Conservation (phyloP, 2,888 invertebrate genomes). For the Nycteola revayana region DNA sequence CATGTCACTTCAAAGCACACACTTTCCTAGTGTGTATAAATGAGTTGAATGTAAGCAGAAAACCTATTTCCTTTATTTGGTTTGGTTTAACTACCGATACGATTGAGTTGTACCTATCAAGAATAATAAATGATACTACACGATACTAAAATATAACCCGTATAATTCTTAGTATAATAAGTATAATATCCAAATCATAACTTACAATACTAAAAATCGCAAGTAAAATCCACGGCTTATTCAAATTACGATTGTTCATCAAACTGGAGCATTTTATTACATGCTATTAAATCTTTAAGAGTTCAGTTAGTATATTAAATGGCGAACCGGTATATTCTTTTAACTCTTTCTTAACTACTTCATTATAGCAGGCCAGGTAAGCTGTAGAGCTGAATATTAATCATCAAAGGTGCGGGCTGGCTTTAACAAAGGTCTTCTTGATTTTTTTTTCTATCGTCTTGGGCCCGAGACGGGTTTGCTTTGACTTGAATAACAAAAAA, state of each 20-base stretch:
- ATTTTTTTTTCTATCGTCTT: conserved; percentile 59
- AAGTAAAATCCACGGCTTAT: conserved; percentile 6
- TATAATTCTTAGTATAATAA: too few species aligned
- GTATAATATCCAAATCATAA: too few species aligned
- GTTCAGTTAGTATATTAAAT: conserved; percentile 17
- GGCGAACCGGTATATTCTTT: conserved; percentile 34
- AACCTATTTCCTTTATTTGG: too few species aligned
- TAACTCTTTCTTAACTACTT: conserved; percentile 51
- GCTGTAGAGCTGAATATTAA: conserved; percentile 52
- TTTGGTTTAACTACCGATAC: too few species aligned
- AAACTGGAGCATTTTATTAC: conserved; percentile 6
- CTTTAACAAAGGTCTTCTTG: conserved; percentile 56
- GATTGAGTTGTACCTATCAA: too few species aligned
- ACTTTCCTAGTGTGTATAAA: too few species aligned
- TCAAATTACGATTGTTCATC: too few species aligned
- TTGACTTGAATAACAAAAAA: conserved; percentile 62
- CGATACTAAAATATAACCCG: too few species aligned
- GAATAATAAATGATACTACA: too few species aligned
- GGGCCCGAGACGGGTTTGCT: conserved; percentile 57
- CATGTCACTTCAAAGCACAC: too few species aligned
- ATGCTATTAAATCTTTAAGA: conserved; percentile 18
- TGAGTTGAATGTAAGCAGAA: too few species aligned
- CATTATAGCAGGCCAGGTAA: conserved; percentile 52
- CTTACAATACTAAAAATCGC: conserved; percentile 2
- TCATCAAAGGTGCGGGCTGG: conserved; percentile 59